Conservation (phyloP, 1,140 invertebrate genomes). For the Maniola jurtina region DNA sequence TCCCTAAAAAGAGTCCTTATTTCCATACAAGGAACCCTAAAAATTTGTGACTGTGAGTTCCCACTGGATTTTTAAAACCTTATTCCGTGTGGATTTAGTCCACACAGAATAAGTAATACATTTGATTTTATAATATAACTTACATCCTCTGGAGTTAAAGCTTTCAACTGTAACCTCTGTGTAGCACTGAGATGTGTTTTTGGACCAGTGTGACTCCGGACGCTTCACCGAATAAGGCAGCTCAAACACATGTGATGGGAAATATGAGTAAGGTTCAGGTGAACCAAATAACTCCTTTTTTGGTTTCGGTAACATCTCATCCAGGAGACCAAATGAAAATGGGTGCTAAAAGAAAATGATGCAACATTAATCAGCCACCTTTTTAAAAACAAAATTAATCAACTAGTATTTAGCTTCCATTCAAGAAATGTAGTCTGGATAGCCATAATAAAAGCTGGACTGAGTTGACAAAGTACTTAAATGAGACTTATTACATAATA, state of each 20-base stretch:
- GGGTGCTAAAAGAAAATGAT: slow-evolving; percentile 46
- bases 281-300: slow-evolving; percentile 56
- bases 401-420: no score
- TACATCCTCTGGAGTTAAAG: slow-evolving; percentile 69
- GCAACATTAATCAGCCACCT: slow-evolving; percentile 7
- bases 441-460: no score
- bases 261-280: slow-evolving; percentile 71
- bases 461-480: no score
- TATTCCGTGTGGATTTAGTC: no score
- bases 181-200: slow-evolving; percentile 43
- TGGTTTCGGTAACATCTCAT: slow-evolving; percentile 70
- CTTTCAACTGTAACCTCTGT: slow-evolving; percentile 63
- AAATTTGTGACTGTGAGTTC: no score
- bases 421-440: no score
- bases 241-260: slow-evolving; percentile 70
- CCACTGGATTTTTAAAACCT: no score
- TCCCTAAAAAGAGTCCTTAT: no score
- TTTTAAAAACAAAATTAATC: no score
- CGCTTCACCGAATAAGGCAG: slow-evolving; percentile 62
- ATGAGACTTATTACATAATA: no score
- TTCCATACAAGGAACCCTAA: no score
- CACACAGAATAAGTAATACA: no score
- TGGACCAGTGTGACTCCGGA: slow-evolving; percentile 34
- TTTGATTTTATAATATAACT: slow-evolving; percentile 30
- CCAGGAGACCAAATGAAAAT: slow-evolving; percentile 69